phyloP scores from a whole-genome alignment of 1,140 invertebrate species.

The Drosophila jambulina region DNA sequence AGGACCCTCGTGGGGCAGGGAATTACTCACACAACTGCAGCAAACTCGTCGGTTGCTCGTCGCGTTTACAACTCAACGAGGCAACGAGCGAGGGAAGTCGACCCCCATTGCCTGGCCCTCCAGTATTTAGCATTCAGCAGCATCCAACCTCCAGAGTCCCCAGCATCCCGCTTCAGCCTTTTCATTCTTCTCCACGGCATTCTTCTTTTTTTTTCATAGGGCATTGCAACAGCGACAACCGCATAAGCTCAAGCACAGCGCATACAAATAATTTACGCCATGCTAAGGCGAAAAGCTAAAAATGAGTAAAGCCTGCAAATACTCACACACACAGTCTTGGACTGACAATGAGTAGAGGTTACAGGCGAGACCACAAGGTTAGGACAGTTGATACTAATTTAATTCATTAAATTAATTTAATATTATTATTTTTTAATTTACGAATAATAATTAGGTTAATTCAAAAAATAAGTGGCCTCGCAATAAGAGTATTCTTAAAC shows the following conservation, averaged over 20 bases:
- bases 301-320: conserved; percentile 70
- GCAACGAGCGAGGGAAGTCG: conserved; percentile 28
- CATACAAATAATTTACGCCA: conserved; percentile 81
- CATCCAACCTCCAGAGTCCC: conserved; percentile 37
- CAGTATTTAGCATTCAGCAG: conserved; percentile 28
- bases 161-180: conserved; percentile 46
- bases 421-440: too few relatives aligned
- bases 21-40: conserved; percentile 22
- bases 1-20: conserved; percentile 30
- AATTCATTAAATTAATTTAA: not conserved
- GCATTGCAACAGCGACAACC: conserved; percentile 42
- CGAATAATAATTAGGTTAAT: not conserved
- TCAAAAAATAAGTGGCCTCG: too few relatives aligned
- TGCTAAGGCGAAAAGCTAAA: conserved; percentile 75
- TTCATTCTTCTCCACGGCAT: conserved; percentile 68
- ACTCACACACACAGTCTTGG: conserved; percentile 13
- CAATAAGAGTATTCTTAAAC: too few relatives aligned
- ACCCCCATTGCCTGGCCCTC: conserved; percentile 58
- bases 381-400: not conserved
- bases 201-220: conserved; percentile 50
- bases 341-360: conserved; percentile 8
- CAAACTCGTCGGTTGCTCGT: conserved; percentile 28
- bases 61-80: conserved; percentile 55
- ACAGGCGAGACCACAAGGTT: conserved; percentile 38
- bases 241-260: conserved; percentile 63